These are phyloP conservation scores for Thymelicus sylvestris DNA, from an alignment of 2,888 invertebrate species.

Conservation along the genomic window DNA sequence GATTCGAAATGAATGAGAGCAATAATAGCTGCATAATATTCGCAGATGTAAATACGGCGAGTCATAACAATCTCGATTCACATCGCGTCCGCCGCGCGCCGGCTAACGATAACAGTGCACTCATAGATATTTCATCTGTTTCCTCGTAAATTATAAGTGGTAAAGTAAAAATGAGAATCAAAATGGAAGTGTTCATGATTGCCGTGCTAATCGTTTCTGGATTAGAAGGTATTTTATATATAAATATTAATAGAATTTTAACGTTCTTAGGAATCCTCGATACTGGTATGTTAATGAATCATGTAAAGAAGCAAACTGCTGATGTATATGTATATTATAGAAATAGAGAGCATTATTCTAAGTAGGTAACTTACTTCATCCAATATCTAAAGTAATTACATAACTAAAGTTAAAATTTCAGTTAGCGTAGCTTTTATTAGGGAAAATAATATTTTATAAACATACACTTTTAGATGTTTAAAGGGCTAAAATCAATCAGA, in stretches of 20 bases:
- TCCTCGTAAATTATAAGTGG: background rate
- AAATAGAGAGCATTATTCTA: too few species aligned
- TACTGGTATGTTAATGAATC: too few species aligned
- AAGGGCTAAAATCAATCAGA: too few species aligned
- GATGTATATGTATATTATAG: too few species aligned
- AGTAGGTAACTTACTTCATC: too few species aligned
- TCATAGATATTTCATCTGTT: constrained; percentile 19
- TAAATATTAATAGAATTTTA: background rate
- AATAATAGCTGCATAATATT: constrained; percentile 31
- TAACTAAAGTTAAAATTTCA: too few species aligned
- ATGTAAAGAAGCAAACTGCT: too few species aligned
- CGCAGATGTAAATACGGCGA: constrained; percentile 34
- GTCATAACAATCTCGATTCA: constrained; percentile 25
- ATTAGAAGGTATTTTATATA: constrained; percentile 31
- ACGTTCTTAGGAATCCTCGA: too few species aligned
- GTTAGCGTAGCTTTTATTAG: too few species aligned
- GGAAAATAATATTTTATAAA: too few species aligned
- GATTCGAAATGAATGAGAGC: background rate
- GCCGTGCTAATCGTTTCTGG: constrained; percentile 22
- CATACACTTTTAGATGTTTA: too few species aligned
- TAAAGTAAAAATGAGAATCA: constrained; percentile 35
- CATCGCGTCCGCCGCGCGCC: constrained; percentile 11
- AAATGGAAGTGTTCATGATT: constrained; percentile 26
- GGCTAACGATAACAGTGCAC: constrained; percentile 32
- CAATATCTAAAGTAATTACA: too few species aligned